phyloP scores from a whole-genome alignment of 35 echinoderm and acorn worm species.

The Strongylocentrotus purpuratus region DNA sequence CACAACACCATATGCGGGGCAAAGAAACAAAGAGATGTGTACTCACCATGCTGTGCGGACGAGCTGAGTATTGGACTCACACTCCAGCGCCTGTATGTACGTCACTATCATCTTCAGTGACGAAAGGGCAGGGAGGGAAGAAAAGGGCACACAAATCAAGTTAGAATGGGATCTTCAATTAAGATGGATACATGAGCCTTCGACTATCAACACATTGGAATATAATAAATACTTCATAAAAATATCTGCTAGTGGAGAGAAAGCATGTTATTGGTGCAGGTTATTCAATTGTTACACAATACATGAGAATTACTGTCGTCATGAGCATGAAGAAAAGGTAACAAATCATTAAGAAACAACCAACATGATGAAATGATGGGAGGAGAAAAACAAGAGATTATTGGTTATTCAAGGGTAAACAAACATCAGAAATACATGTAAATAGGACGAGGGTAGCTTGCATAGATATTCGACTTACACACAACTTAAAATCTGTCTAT shows the following conservation, averaged over 20 bases:
- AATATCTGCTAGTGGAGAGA: background rate
- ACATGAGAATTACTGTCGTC: background rate
- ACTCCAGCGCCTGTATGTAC: constrained; percentile 93
- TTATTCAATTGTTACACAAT: background rate
- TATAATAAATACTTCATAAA: background rate
- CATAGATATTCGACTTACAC: background rate
- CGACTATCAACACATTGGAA: background rate
- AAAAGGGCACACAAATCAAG: constrained; percentile 52
- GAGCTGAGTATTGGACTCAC: constrained; percentile 76
- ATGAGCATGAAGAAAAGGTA: background rate
- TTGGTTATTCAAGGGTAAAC: background rate
- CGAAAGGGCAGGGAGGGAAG: constrained; percentile 31
- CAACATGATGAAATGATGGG: background rate
- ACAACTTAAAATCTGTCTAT: background rate
- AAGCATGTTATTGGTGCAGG: background rate
- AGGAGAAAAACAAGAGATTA: background rate
- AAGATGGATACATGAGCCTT: background rate
- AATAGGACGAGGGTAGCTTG: background rate
- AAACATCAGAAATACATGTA: background rate
- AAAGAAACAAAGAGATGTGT: background rate
- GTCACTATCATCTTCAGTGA: constrained; percentile 99
- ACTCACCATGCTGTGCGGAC: constrained; percentile 99
- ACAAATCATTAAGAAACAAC: background rate
- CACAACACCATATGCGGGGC: constrained; percentile 6
- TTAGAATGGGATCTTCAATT: constrained; percentile 47